Percentiles rank a stretch among this genome's conserved stretches.
phyloP scores from a whole-genome alignment of 2,888 invertebrate genomes.

The Torymus auratus region DNA sequence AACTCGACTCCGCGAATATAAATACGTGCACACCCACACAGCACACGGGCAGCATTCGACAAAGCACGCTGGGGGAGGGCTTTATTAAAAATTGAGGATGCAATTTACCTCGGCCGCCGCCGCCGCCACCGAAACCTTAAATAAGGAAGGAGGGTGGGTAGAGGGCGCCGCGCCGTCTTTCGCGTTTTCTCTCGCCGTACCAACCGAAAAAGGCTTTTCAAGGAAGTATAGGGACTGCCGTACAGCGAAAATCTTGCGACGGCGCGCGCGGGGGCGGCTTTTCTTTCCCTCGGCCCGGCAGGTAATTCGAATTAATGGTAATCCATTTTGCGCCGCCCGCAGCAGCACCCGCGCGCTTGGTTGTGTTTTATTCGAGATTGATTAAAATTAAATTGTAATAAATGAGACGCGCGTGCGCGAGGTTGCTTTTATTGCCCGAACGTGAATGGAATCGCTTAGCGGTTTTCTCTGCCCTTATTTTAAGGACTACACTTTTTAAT shows the following conservation, averaged over 20 bases:
- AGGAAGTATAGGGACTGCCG: constrained; percentile 1
- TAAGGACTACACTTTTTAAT: constrained; percentile 28
- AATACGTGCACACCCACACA: not conserved
- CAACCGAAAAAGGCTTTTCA: constrained; percentile 31
- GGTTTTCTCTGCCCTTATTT: not conserved
- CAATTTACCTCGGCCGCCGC: constrained; percentile 71
- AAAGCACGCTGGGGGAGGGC: constrained; percentile 67
- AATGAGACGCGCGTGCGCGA: constrained; percentile 23
- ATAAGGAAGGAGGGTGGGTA: constrained; percentile 69
- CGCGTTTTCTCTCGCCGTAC: constrained; percentile 49
- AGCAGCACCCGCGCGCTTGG: not conserved
- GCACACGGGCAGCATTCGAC: constrained; percentile 66
- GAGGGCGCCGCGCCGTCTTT: constrained; percentile 58
- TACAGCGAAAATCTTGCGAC: constrained; percentile 39
- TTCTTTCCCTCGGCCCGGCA: not conserved
- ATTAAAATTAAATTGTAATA: constrained; percentile 58
- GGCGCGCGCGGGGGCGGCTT: not conserved
- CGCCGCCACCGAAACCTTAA: constrained; percentile 65
- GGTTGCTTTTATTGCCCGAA: constrained; percentile 28
- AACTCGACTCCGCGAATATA: constrained; percentile 14
- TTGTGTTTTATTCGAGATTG: constrained; percentile 53
- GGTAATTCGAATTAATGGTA: constrained; percentile 59
- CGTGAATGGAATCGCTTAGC: constrained; percentile 40
- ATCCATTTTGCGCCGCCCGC: constrained; percentile 44
- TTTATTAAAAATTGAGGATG: constrained; percentile 76